phyloP scores from a whole-genome alignment of 2,797 vertebrate genomes.

The Bryconaethiops microstoma region DNA sequence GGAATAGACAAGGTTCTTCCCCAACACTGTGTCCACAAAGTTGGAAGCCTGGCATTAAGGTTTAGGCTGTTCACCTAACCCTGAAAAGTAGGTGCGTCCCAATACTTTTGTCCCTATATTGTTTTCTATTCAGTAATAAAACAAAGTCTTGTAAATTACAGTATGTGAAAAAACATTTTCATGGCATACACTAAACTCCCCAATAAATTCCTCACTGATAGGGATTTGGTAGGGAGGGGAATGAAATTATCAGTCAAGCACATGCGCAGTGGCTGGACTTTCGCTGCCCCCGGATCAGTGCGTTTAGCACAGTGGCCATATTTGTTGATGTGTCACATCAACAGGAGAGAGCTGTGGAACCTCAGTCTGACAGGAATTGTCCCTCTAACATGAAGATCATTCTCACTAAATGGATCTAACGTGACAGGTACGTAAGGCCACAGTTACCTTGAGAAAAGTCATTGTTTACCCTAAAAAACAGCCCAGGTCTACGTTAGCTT shows the following conservation, averaged over 20 bases:
- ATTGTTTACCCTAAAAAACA: not conserved
- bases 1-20: too few relatives aligned
- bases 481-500: not conserved
- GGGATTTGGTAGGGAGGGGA: not conserved
- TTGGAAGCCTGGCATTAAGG: too few relatives aligned
- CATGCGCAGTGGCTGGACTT: slow-evolving; percentile 11
- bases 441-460: not conserved
- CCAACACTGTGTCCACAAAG: too few relatives aligned
- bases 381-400: not conserved
- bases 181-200: not conserved
- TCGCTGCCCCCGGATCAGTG: slow-evolving; percentile 7
- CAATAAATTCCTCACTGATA: not conserved
- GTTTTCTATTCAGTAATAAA: not conserved
- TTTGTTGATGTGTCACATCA: slow-evolving; percentile 87
- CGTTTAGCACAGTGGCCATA: slow-evolving; percentile 72
- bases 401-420: slow-evolving; percentile 62
- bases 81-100: too few relatives aligned
- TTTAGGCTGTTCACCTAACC: too few relatives aligned
- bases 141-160: not conserved
- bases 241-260: not conserved
- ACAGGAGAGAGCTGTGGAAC: slow-evolving; percentile 16
- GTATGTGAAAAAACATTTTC: too few relatives aligned
- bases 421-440: slow-evolving; percentile 45
- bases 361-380: not conserved
- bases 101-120: not conserved